Percentiles rank a stretch among this genome's conserved stretches.
Conservation (phyloP, 2,113 vertebrate species). For the Mionectes macconnelli region DNA sequence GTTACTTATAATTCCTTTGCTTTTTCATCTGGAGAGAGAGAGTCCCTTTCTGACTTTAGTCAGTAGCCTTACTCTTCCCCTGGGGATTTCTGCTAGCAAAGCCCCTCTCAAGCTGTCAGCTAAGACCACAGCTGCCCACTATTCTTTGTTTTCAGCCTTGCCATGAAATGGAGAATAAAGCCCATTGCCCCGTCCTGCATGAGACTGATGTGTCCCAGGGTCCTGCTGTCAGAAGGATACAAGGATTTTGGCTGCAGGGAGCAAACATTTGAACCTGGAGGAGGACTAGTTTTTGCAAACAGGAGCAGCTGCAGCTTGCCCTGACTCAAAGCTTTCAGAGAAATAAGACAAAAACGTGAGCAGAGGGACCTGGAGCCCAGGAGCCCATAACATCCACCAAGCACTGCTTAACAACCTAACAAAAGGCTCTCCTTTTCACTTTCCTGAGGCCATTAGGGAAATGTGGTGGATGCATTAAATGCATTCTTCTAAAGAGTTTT, state of each 20-base stretch:
- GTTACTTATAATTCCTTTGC: background rate
- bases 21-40: background rate
- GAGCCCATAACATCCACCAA: background rate
- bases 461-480: background rate
- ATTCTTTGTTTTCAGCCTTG: background rate
- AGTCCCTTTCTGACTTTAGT: background rate
- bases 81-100: background rate
- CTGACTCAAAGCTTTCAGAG: background rate
- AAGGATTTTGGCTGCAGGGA: background rate
- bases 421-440: background rate
- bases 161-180: background rate
- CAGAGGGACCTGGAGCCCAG: background rate
- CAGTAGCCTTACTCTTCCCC: background rate
- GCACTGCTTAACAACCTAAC: background rate
- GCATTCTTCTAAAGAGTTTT: background rate
- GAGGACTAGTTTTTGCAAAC: background rate
- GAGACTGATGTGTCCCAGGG: background rate
- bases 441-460: background rate
- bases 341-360: background rate
- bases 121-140: background rate
- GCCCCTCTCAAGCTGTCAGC: background rate
- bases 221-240: background rate
- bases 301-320: background rate
- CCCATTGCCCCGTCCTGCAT: background rate
- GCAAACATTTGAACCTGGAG: background rate